Evolutionary conservation across 2,797 vertebrate genomes (phyloP).

Genomic region (Amazonetta brasiliensis): DNA sequence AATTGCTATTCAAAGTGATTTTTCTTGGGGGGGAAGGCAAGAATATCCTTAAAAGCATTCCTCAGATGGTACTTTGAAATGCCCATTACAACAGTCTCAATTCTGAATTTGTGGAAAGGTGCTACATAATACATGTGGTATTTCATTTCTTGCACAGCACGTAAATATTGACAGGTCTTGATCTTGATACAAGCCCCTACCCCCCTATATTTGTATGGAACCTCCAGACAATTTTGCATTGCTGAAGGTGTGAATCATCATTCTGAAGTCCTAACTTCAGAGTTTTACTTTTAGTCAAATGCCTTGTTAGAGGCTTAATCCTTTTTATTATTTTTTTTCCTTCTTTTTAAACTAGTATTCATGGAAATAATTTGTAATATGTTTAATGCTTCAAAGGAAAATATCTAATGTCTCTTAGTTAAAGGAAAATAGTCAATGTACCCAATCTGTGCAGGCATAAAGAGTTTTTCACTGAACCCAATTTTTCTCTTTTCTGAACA

Average conservation of each 20-base stretch:
- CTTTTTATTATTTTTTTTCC: not conserved
- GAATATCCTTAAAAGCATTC: not conserved
- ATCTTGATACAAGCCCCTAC: not conserved
- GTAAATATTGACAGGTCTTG: not conserved
- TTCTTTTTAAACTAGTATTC: not conserved
- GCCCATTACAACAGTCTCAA: not conserved
- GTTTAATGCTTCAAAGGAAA: not conserved
- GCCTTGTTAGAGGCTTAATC: not conserved
- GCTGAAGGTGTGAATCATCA: not conserved
- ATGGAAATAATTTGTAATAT: not conserved
- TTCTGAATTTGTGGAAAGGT: not conserved
- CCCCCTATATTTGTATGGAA: not conserved
- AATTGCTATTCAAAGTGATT: conserved; percentile 5
- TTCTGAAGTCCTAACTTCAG: not conserved
- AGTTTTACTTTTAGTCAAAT: not conserved
- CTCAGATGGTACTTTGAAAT: not conserved
- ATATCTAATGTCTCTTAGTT: not conserved
- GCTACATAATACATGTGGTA: not conserved
- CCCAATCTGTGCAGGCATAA: not conserved
- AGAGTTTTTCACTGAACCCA: not conserved
- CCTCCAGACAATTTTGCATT: not conserved
- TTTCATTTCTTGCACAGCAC: not conserved
- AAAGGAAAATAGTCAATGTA: not conserved
- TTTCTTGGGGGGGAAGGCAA: not conserved
- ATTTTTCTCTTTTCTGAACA: not conserved